Percentiles rank a stretch among this genome's conserved stretches.
Conservation (phyloP, 2,113 vertebrate species). For the Corynorhinus townsendii region DNA sequence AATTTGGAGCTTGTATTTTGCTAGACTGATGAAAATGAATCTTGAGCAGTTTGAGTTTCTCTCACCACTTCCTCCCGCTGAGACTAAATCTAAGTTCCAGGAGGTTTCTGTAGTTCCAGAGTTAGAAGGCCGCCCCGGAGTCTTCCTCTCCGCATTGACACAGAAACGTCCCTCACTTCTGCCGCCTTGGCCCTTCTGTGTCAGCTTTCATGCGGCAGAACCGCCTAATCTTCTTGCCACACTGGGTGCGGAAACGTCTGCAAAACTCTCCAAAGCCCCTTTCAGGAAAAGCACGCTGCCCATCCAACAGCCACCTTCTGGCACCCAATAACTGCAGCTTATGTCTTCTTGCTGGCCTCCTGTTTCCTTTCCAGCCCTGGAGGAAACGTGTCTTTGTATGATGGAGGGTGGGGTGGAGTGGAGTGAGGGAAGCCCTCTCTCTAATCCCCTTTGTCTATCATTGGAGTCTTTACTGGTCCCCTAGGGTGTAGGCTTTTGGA, state of each 20-base stretch:
- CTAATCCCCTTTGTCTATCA: not conserved
- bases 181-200: not conserved
- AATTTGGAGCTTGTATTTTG: not conserved
- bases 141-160: not conserved
- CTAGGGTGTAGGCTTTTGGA: not conserved
- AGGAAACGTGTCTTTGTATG: not conserved
- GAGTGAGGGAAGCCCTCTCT: not conserved
- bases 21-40: not conserved
- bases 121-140: accelerated
- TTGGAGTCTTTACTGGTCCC: not conserved
- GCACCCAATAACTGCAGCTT: not conserved
- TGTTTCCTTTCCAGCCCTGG: not conserved
- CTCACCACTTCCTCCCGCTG: not conserved
- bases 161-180: not conserved
- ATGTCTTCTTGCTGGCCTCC: not conserved
- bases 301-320: not conserved
- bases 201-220: not conserved
- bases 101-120: not conserved
- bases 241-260: not conserved
- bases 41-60: not conserved
- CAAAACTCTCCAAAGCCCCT: not conserved
- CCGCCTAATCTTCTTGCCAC: not conserved
- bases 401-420: not conserved
- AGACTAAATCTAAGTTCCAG: not conserved
- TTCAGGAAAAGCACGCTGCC: not conserved